Evolutionary conservation across 2,113 vertebrate genomes (phyloP), one percentile per base, ranked within the genome.

Genomic region (Datnioides undecimradiatus): DNA sequence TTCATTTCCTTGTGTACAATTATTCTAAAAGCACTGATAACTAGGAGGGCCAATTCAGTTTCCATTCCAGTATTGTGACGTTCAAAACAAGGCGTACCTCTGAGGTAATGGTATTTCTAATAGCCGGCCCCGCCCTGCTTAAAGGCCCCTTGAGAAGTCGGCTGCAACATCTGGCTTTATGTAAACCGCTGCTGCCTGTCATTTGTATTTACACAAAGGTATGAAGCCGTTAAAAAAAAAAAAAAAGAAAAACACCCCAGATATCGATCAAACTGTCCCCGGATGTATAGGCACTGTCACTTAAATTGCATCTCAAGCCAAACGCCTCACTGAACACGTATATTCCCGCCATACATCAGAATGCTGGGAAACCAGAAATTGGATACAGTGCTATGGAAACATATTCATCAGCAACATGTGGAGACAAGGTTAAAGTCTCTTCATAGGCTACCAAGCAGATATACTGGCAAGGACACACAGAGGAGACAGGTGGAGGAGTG

Each of bases 401-500:
- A n/a, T 72, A 76, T 87, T 91, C 86, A 82, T 89, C 86, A 77
- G 84, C 84, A 87, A 85, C 87, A 88, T 62, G 84, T 85, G 67
- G 64, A 78, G 73, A 74, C 66, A 51, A 91, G 89, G 85, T 85
- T 85, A 86, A 70, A 73, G 72, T 80, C 55, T 58, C 70, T 68
- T 77, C 54, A 63, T 73, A 27, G 58, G 36, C 78, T 79, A 48
- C 67, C 78, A 41, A 65, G 31, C 27, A 19, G 64, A 82, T 80
- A 72, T 76, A 85, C 67, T n/a, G 48, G 87, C 76, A 88, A 93
- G 91, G 90, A 82, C 88, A 62, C 43, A 11, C 57, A 75, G 77
- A 91, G 83, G 86, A 84, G 80, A 78, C 46, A 19, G 41, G 27
- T 41, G 31, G 34, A 83, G 27, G 5, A 64, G 66, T 6, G 46